Evolutionary conservation across 2,888 invertebrate species (phyloP).

Genomic region (Dryocosmus kuriphilus): DNA sequence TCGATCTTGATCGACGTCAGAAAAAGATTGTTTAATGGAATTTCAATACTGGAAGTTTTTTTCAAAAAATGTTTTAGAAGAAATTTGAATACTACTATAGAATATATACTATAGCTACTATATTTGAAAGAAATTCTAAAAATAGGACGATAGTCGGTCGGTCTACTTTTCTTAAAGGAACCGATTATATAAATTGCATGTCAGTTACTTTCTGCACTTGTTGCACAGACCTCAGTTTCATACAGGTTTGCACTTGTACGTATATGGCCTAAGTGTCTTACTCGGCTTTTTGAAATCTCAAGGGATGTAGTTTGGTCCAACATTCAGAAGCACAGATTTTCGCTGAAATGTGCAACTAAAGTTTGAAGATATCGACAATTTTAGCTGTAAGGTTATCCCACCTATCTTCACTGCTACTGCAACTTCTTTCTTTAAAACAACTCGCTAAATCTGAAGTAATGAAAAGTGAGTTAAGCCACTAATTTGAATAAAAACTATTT

Average conservation of each 20-base stretch:
- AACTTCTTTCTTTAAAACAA: no score
- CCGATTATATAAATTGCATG: conserved; percentile 33
- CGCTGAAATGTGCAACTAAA: conserved; percentile 17
- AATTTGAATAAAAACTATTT: no score
- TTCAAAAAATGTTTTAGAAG: no score
- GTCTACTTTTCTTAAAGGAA: conserved; percentile 7
- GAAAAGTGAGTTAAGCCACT: no score
- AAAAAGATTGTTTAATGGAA: neutral
- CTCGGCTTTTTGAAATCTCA: conserved; percentile 25
- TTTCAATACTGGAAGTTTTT: no score
- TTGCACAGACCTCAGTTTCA: conserved; percentile 17
- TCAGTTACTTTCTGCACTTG: conserved; percentile 27
- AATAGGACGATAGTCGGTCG: neutral
- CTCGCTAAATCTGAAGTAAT: no score
- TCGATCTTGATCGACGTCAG: neutral
- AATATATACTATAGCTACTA: no score
- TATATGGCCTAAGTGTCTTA: conserved; percentile 20
- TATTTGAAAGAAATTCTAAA: neutral
- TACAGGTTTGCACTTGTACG: conserved; percentile 26
- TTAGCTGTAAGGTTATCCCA: neutral
- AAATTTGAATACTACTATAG: no score
- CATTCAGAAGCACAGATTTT: conserved; percentile 9
- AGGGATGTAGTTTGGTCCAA: conserved; percentile 11
- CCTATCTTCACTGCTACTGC: no score
- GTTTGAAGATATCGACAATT: conserved; percentile 19